These are phyloP conservation scores for Rhamnusium bicolor DNA, from an alignment of 2,888 invertebrate species.

Conservation along the genomic window DNA sequence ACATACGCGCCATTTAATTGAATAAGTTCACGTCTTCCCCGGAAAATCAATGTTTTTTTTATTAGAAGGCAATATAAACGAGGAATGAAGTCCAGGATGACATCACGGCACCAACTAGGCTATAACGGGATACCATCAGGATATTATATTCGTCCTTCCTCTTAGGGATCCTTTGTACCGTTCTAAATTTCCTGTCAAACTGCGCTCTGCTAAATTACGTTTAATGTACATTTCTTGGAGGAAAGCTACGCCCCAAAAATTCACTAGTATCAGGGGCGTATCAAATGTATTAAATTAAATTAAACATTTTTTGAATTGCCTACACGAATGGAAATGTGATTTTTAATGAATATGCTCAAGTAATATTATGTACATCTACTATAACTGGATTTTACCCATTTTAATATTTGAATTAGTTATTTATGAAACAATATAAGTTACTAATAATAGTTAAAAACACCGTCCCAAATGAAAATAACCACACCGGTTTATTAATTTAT, in stretches of 20 bases:
- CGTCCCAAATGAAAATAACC: no score
- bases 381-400: no score
- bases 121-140: slow-evolving; percentile 15
- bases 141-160: slow-evolving; percentile 17
- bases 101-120: slow-evolving; percentile 6
- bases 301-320: neutral
- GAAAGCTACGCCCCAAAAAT: slow-evolving; percentile 7
- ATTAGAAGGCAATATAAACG: neutral
- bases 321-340: no score
- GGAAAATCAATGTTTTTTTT: neutral
- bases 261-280: slow-evolving; percentile 2
- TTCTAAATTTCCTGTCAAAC: slow-evolving; percentile 20
- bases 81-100: neutral
- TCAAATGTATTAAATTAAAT: neutral
- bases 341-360: no score
- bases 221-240: slow-evolving; percentile 17
- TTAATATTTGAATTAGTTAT: no score
- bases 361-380: no score
- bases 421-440: no score
- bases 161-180: slow-evolving; percentile 17
- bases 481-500: no score
- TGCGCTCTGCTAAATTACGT: slow-evolving; percentile 14
- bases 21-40: neutral
- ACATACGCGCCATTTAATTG: no score
- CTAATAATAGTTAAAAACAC: no score